Conservation (phyloP, 2,888 invertebrate species). For the Drosophila subquinaria region DNA sequence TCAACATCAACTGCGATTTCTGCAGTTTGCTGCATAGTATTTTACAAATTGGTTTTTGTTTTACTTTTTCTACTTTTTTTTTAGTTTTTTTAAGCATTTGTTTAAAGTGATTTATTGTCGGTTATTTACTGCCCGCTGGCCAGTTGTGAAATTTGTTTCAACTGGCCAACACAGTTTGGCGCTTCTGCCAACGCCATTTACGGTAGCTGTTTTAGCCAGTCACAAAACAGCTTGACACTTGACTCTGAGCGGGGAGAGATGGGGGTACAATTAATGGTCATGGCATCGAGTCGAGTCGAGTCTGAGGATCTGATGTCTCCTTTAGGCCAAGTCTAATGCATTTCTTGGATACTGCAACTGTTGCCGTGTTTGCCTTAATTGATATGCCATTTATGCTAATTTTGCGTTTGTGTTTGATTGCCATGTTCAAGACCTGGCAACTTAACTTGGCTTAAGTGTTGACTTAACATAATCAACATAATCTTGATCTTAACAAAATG, state of each 20-base stretch:
- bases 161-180: slow-evolving; percentile 46
- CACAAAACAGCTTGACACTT: slow-evolving; percentile 59
- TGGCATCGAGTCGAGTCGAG: slow-evolving; percentile 6
- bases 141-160: slow-evolving; percentile 74
- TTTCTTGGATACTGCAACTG: slow-evolving; percentile 76
- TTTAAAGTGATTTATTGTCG: slow-evolving; percentile 73
- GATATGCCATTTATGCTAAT: slow-evolving; percentile 80
- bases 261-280: slow-evolving; percentile 29
- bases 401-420: slow-evolving; percentile 46
- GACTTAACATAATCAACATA: slow-evolving; percentile 2
- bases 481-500: slow-evolving; percentile 32
- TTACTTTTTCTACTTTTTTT: slow-evolving; percentile 4
- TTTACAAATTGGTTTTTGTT: slow-evolving; percentile 48
- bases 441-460: slow-evolving; percentile 21
- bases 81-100: slow-evolving; percentile 57
- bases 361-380: slow-evolving; percentile 63
- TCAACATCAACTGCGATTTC: slow-evolving; percentile 35
- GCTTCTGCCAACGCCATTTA: slow-evolving; percentile 61
- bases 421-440: slow-evolving; percentile 29
- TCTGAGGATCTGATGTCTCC: slow-evolving; percentile 24
- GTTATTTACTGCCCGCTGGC: slow-evolving; percentile 69
- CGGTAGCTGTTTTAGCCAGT: slow-evolving; percentile 57
- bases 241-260: neutral
- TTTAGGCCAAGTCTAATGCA: slow-evolving; percentile 64
- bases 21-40: slow-evolving; percentile 50